These are phyloP conservation scores for Epicampocera succincta DNA, from an alignment of 2,888 invertebrate species.

Conservation along the genomic window DNA sequence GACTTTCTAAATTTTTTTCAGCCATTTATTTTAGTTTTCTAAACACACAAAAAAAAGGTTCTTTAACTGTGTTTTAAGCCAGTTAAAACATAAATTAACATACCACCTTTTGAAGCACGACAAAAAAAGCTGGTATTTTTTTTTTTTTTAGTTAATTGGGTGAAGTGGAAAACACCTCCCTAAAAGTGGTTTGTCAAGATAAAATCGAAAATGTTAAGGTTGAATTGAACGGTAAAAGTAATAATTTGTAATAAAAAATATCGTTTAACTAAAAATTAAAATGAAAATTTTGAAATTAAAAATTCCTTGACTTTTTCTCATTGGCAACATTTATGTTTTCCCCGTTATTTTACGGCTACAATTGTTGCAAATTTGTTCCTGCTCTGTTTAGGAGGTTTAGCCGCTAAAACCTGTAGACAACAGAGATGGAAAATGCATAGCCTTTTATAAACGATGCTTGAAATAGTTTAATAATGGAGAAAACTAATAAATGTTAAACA, in stretches of 20 bases:
- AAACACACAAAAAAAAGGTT: conserved; percentile 25
- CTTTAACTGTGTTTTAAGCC: conserved; percentile 47
- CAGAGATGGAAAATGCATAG: too few species aligned
- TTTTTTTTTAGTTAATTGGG: conserved; percentile 35
- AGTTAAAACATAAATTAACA: conserved; percentile 55
- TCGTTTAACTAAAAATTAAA: too few species aligned
- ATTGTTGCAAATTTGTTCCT: too few species aligned
- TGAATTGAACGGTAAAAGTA: conserved; percentile 36
- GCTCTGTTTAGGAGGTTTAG: too few species aligned
- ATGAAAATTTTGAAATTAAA: too few species aligned
- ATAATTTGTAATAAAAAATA: not conserved
- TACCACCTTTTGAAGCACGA: conserved; percentile 21
- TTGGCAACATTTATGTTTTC: too few species aligned
- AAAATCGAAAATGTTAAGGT: conserved; percentile 37
- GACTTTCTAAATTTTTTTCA: conserved; percentile 49
- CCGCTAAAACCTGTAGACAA: too few species aligned
- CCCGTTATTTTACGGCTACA: too few species aligned
- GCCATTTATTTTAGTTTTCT: not conserved
- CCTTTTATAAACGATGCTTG: too few species aligned
- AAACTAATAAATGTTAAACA: too few species aligned
- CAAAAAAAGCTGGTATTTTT: conserved; percentile 2
- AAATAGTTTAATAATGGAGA: too few species aligned
- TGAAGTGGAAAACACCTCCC: conserved; percentile 36
- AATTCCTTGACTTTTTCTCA: too few species aligned
- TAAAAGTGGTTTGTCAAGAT: not conserved